Base-by-base conservation (phyloP, 2,888 invertebrate genomes). In the Rotaria magnacalcarata region DNA sequence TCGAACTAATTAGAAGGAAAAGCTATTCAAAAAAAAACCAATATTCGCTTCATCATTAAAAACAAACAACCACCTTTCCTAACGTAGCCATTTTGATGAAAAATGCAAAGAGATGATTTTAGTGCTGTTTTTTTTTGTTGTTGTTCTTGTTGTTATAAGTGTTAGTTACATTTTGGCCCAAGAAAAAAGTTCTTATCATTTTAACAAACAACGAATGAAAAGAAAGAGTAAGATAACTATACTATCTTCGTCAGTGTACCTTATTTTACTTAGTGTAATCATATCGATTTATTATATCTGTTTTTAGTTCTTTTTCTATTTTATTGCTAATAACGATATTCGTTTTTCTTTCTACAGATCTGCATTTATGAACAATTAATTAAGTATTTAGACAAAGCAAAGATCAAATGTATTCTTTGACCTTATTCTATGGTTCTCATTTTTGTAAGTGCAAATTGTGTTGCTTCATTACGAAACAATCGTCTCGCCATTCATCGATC, bases 1-100 rank as follows among this genome's bases (percentile, higher is more conserved):
- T 86, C 86, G 41, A 86, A 86, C 86, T 86, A 84, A 56, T 67
- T 19, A 67, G 10, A 34, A 34, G 52, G 16, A 54, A 54, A 54
- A 19, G 19, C 5, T 21, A 54, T 54, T 2, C 6, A 8, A 6
- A 21, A 54, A 7, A 54, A 54, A 54, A 54, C 5, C 34, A 34
- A 34, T 34, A 34, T 54, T 54, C 4, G 54, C 21, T 54, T 21
- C 5, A 19, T 54, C 19, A 21, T 54, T 52, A 16, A 21, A 54
- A 54, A 52, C 11, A 54, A 54, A 54, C 5, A 54, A 54, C 54
- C 54, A 54, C 54, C 54, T 54, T 54, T 54, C 54, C 54, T 54
- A 54, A 21, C 21, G 4, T 54, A 21, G 54, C 54, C 54, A 54
- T 54, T 19, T 54, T 19, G 21, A 54, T 54, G 54, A 54, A 54